These are phyloP conservation scores for Mesaphorura yosii DNA, from an alignment of 1,140 invertebrate species.

Conservation along the genomic window DNA sequence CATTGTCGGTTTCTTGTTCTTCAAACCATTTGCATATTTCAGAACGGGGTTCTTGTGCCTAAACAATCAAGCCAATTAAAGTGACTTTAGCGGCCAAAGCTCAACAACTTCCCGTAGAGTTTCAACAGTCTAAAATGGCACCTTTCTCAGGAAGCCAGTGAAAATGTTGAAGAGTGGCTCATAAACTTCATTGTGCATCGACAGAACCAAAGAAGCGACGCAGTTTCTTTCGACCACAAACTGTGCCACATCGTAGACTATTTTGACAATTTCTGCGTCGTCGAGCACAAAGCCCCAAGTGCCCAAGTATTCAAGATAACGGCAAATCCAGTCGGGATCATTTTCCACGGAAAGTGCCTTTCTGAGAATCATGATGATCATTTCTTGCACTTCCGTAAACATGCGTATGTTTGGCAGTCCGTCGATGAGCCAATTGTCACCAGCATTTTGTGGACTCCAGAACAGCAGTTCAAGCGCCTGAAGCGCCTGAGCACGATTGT, in stretches of 20 bases:
- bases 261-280: conserved; percentile 12
- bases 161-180: conserved; percentile 58
- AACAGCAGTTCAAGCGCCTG: conserved; percentile 53
- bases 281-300: conserved; percentile 13
- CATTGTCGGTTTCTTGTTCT: conserved; percentile 44
- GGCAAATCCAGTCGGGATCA: conserved; percentile 39
- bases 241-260: conserved; percentile 61
- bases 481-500: conserved; percentile 63
- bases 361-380: conserved; percentile 56
- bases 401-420: conserved; percentile 61
- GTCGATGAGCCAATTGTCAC: conserved; percentile 59
- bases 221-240: conserved; percentile 87
- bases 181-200: conserved; percentile 38
- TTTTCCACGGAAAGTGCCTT: conserved; percentile 76
- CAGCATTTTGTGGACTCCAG: conserved; percentile 34
- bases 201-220: conserved; percentile 67
- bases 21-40: conserved; percentile 55
- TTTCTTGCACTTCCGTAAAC: conserved; percentile 52
- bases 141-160: conserved; percentile 59
- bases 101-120: no score
- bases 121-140: conserved; percentile 35
- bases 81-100: neutral
- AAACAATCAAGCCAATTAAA: conserved; percentile 1
- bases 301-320: conserved; percentile 45
- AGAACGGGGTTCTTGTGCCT: conserved; percentile 47